Evolutionary conservation across 2,797 vertebrate genomes (phyloP).

Genomic region (Esox masquinongy): DNA sequence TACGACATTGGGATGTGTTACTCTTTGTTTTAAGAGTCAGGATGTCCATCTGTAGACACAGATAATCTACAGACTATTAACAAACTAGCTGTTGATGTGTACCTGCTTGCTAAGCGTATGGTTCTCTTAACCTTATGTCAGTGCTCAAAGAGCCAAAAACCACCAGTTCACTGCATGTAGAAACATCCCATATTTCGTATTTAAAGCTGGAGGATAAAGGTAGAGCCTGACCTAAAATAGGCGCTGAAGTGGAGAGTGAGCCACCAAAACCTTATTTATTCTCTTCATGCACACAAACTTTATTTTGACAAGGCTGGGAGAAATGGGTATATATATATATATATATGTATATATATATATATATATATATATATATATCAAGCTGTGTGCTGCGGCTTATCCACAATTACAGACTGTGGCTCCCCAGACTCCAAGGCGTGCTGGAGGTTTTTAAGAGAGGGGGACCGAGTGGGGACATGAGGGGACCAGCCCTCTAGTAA

Average conservation of each 20-base stretch:
- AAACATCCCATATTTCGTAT: conserved; percentile 33
- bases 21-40: not conserved
- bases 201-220: conserved; percentile 55
- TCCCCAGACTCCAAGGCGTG: conserved; percentile 75
- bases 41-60: no score
- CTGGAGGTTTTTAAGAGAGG: conserved; percentile 70
- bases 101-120: not conserved
- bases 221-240: conserved; percentile 67
- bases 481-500: conserved; percentile 60
- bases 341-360: conserved; percentile 69
- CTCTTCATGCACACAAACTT: conserved; percentile 71
- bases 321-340: conserved; percentile 79
- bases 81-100: not conserved
- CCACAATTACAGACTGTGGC: conserved; percentile 82
- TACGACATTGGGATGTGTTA: not conserved
- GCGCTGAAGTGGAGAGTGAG: conserved; percentile 59
- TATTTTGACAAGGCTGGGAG: conserved; percentile 81
- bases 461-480: conserved; percentile 50
- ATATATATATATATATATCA: conserved; percentile 71
- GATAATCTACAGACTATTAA: no score
- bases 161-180: conserved; percentile 10
- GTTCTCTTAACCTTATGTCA: not conserved
- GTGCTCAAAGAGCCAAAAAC: conserved; percentile 12
- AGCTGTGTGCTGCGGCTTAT: conserved; percentile 80
- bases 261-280: conserved; percentile 67